These are phyloP conservation scores for Amaurobius ferox DNA, from an alignment of 2,888 invertebrate genomes.

Conservation along the genomic window DNA sequence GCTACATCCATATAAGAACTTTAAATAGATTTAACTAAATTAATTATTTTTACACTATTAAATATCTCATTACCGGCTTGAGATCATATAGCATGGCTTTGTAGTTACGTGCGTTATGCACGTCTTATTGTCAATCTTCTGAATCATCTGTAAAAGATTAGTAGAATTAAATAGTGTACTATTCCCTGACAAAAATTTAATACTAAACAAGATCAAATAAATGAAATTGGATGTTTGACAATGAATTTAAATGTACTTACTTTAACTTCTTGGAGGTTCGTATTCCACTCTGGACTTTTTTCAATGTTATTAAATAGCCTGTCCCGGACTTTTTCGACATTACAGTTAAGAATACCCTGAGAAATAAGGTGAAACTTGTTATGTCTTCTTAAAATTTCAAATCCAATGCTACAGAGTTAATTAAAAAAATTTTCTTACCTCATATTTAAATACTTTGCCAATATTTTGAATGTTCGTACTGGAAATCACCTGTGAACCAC, in stretches of 20 bases:
- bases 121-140: neutral
- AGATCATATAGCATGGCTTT: neutral
- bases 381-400: neutral
- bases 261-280: conserved; percentile 15
- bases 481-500: conserved; percentile 2
- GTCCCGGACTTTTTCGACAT: conserved; percentile 25
- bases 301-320: conserved; percentile 34
- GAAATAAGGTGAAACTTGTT: neutral
- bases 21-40: too few relatives aligned
- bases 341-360: conserved; percentile 31
- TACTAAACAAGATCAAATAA: too few relatives aligned
- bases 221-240: neutral
- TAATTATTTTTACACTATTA: too few relatives aligned
- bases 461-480: conserved; percentile 28
- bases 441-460: conserved; percentile 58
- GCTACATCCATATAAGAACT: too few relatives aligned
- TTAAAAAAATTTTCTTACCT: conserved; percentile 20
- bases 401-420: neutral
- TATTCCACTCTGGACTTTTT: conserved; percentile 38
- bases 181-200: too few relatives aligned
- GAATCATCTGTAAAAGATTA: neutral
- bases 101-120: neutral
- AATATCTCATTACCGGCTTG: conserved; percentile 2
- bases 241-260: conserved; percentile 2
- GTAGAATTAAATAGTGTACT: too few relatives aligned